Evolutionary conservation across 2,113 vertebrate genomes (phyloP).

Genomic region (Illadopsis cleaveri): DNA sequence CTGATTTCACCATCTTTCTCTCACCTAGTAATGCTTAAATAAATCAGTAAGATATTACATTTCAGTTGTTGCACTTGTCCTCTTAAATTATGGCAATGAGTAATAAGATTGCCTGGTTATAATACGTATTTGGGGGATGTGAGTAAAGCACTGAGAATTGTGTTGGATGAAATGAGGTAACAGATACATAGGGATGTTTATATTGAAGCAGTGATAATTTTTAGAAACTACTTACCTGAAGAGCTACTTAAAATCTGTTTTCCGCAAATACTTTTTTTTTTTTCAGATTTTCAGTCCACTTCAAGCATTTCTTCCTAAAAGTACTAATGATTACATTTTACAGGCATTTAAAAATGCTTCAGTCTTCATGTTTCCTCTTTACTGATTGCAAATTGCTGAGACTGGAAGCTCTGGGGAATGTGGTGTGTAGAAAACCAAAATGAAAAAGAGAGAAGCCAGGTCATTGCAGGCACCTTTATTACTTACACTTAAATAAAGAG

Average conservation of each 20-base stretch:
- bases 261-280: background rate
- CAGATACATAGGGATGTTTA: background rate
- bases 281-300: background rate
- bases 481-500: background rate
- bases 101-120: background rate
- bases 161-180: background rate
- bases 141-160: background rate
- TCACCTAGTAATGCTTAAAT: background rate
- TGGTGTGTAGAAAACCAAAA: background rate
- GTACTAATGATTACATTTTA: background rate
- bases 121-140: accelerated
- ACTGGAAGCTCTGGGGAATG: background rate
- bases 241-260: background rate
- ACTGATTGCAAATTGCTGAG: background rate
- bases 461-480: background rate
- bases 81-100: background rate
- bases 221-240: background rate
- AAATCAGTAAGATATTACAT: background rate
- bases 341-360: background rate
- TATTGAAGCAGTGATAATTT: background rate
- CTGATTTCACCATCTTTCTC: background rate
- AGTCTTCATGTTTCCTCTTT: background rate
- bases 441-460: background rate
- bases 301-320: background rate
- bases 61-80: background rate